These are phyloP conservation scores for Lepas anatifera DNA, from an alignment of 2,888 invertebrate genomes.

Conservation along the genomic window DNA sequence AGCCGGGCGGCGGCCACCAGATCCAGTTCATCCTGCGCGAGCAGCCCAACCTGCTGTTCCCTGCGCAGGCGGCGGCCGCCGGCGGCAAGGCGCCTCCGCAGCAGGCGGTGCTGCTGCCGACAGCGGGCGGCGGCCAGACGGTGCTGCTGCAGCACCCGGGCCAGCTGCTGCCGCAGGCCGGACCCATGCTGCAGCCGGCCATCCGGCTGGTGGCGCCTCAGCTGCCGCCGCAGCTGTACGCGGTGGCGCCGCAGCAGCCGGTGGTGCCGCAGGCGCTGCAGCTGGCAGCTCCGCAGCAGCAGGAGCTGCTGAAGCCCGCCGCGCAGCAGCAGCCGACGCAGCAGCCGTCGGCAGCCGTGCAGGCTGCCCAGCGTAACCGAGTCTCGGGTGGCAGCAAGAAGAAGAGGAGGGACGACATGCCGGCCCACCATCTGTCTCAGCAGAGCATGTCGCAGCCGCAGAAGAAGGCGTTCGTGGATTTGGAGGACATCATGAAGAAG, in stretches of 20 bases:
- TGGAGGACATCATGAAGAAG: slow-evolving; percentile 11
- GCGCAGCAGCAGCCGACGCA: background rate
- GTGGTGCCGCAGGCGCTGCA: background rate
- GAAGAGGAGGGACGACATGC: background rate
- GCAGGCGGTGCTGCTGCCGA: slow-evolving; percentile 4
- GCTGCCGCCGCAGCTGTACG: background rate
- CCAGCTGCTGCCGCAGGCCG: slow-evolving; percentile 1
- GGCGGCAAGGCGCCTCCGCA: background rate
- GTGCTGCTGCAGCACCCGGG: background rate
- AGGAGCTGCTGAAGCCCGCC: background rate
- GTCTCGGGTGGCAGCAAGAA: background rate
- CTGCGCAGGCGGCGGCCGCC: background rate
- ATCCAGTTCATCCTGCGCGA: slow-evolving; percentile 10
- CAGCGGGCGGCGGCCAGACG: slow-evolving; percentile 7
- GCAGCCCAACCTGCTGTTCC: background rate
- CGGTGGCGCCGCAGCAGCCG: background rate
- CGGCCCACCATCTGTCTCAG: too few species aligned
- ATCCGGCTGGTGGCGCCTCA: background rate
- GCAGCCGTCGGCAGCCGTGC: background rate
- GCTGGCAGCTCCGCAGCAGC: background rate
- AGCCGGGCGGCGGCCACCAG: slow-evolving; percentile 3
- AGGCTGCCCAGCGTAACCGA: background rate
- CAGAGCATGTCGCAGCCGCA: background rate
- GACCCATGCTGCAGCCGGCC: background rate
- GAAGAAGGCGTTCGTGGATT: slow-evolving; percentile 7